A percentile compares a stretch with the other conserved stretches of the same genome.
phyloP scores from a whole-genome alignment of 2,113 vertebrate species.

The Saimiri boliviensis region DNA sequence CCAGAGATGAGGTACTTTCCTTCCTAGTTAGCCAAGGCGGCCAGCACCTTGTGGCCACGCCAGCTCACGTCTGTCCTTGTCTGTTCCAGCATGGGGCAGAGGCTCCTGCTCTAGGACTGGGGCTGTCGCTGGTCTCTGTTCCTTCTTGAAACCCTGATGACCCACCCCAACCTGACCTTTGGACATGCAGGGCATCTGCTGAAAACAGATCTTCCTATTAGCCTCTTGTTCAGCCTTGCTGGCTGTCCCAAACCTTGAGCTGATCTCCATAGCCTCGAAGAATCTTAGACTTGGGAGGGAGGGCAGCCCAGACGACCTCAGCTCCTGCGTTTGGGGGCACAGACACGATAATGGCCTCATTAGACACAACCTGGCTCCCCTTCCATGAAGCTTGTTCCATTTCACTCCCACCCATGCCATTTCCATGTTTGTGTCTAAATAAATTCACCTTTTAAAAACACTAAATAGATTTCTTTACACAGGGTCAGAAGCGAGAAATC shows the following conservation, averaged over 20 bases:
- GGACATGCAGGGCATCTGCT: rapidly evolving
- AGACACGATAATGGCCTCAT: rapidly evolving
- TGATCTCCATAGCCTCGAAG: rapidly evolving
- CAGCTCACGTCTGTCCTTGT: rapidly evolving
- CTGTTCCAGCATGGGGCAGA: background rate
- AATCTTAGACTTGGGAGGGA: background rate
- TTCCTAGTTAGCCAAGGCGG: background rate
- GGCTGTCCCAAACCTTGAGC: background rate
- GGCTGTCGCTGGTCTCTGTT: background rate
- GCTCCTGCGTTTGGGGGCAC: rapidly evolving
- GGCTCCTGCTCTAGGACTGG: background rate
- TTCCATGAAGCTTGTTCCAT: rapidly evolving
- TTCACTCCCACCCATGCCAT: background rate
- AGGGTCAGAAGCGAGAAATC: background rate
- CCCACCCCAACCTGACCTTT: background rate
- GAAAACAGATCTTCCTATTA: background rate
- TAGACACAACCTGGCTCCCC: rapidly evolving
- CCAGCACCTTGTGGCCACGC: rapidly evolving
- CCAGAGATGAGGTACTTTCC: background rate
- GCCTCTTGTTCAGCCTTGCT: background rate
- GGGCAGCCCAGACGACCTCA: background rate
- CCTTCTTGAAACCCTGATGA: background rate
- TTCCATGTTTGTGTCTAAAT: background rate
- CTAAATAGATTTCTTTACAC: background rate
- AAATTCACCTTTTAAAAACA: background rate